A percentile compares a stretch with the other conserved stretches of the same genome.
Conservation (phyloP, 2,113 vertebrate species). For the Lates calcarifer region DNA sequence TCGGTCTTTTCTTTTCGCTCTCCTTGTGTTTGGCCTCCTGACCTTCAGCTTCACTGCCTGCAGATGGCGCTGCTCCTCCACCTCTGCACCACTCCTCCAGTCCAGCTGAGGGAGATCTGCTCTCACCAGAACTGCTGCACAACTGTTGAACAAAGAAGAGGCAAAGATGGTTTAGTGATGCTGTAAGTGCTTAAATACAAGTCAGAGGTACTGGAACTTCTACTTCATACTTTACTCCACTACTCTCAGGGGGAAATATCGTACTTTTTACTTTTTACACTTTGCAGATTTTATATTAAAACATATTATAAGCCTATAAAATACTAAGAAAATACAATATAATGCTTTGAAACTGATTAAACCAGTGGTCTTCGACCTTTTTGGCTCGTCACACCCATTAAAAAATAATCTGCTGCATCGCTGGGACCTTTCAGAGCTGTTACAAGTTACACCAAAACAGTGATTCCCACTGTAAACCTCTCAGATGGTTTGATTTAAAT, state of each 20-base stretch:
- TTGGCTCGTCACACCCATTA: too few relatives aligned
- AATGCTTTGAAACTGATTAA: too few relatives aligned
- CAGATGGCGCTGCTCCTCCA: conserved; percentile 66
- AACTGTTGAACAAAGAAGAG: conserved; percentile 50
- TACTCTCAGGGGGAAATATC: not conserved
- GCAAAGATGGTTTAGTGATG: not conserved
- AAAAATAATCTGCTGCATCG: too few relatives aligned
- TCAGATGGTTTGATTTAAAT: too few relatives aligned
- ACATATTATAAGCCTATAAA: too few relatives aligned
- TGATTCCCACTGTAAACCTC: too few relatives aligned
- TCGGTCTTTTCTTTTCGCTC: conserved; percentile 57
- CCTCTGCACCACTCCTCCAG: conserved; percentile 15
- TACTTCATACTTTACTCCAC: not conserved
- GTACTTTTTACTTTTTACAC: not conserved
- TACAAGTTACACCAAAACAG: too few relatives aligned
- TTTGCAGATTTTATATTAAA: too few relatives aligned
- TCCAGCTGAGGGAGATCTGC: conserved; percentile 42
- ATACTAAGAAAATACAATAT: too few relatives aligned
- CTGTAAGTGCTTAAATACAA: not conserved
- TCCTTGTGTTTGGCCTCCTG: conserved; percentile 60
- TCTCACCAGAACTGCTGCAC: conserved; percentile 38
- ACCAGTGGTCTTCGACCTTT: too few relatives aligned
- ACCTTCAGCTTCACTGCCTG: conserved; percentile 43
- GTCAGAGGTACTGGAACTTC: not conserved
- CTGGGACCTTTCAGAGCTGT: too few relatives aligned